Conservation (phyloP, 2,888 invertebrate genomes). For the Dione juno region DNA sequence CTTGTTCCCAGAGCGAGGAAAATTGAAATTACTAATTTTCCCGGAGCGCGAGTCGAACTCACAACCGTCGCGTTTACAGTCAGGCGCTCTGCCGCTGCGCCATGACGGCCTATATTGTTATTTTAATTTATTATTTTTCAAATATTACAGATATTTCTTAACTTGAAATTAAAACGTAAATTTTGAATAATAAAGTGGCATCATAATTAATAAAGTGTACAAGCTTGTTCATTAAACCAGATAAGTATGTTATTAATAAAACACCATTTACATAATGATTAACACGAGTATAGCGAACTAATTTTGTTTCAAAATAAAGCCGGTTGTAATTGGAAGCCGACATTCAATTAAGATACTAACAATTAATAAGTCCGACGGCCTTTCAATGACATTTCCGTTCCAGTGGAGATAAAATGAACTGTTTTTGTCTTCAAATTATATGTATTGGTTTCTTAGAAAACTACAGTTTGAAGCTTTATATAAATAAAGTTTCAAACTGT, state of each 20-base stretch:
- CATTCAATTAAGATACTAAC: slow-evolving; percentile 31
- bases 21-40: no score
- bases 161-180: background rate
- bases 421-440: slow-evolving; percentile 19
- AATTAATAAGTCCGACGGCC: slow-evolving; percentile 26
- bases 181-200: background rate
- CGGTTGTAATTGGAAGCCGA: slow-evolving; percentile 21
- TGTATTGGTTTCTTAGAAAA: slow-evolving; percentile 19
- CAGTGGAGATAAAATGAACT: slow-evolving; percentile 10
- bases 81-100: no score
- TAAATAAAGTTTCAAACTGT: no score
- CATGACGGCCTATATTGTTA: no score
- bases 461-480: background rate
- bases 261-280: background rate
- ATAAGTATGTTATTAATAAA: background rate
- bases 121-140: background rate
- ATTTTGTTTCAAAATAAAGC: slow-evolving; percentile 17
- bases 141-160: background rate
- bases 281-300: background rate
- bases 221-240: background rate
- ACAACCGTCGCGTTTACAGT: no score
- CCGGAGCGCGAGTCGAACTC: no score
- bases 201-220: background rate
- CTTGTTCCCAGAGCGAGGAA: no score
- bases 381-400: slow-evolving; percentile 29